Base-by-base conservation (phyloP, 2,888 invertebrate genomes). In the Melipona bicolor region DNA sequence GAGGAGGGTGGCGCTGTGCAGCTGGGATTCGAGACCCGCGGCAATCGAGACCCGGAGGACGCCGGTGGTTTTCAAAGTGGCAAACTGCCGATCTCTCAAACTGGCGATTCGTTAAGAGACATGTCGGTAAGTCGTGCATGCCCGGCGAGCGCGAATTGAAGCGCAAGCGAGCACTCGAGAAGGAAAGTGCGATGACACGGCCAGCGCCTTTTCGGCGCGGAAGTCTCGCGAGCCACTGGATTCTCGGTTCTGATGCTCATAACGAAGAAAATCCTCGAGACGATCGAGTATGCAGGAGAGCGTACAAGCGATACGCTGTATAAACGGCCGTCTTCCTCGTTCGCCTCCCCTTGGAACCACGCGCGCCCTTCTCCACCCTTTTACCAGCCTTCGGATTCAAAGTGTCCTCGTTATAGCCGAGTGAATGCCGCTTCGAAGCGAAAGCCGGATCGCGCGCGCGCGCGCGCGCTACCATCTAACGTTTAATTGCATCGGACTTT, bases 401-500 rank as follows among this genome's bases (percentile, higher is more conserved):
- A 91, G 91, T 89, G 85, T 90, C 86, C 86, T 89, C 90, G 89
- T 91, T 88, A 87, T 84, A 83, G 82, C 77, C 84, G 82, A 90
- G 87, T 86, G 88, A 87, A 89, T 87, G 81, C 85, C 87, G 88
- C 88, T 88, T 90, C 43, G 87, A 85, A 86, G 83, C 85, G 71
- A 24, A 36, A 70, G 52, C 70, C 32, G 56, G n/a, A 36, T 11
- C 65, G 65, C 27, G 59, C 64, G 9, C 32, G 3, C 32, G 32
- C 32, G 19, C 70, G 62, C 83, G 83, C 82, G 83, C 72, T 77
- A 84, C 77, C 87, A 79, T 92, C 90, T 89, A 90, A 92, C 90
- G 89, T 92, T 92, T 92, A 92, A 92, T 92, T 92, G 92, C 92
- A 92, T 92, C 89, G 91, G 91, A 90, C 90, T 90, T 90, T 89